phyloP scores from a whole-genome alignment of 2,113 vertebrate species.

The Trinectes maculatus region DNA sequence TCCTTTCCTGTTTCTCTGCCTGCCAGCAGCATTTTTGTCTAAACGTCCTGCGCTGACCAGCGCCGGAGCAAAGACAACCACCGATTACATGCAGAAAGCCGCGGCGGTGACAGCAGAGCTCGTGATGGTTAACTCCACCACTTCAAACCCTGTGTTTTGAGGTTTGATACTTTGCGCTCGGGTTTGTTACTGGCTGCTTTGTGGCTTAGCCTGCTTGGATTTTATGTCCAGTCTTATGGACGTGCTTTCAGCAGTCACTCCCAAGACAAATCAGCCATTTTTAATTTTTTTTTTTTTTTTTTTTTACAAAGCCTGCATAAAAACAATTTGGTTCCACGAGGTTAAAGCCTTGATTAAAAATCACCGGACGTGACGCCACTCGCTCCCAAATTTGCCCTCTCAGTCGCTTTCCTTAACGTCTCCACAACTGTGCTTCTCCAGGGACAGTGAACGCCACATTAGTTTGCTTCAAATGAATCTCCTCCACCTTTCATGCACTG shows the following conservation, averaged over 20 bases:
- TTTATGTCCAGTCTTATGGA: conserved; percentile 45
- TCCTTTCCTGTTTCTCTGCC: conserved; percentile 13
- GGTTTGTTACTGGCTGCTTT: conserved; percentile 47
- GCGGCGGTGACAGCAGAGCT: conserved; percentile 61
- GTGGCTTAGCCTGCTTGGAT: conserved; percentile 49
- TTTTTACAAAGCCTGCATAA: conserved; percentile 13
- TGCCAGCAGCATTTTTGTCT: conserved; percentile 44
- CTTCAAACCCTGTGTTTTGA: conserved; percentile 71
- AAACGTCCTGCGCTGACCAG: conserved; percentile 62
- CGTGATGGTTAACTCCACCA: conserved; percentile 60
- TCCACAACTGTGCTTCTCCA: background rate
- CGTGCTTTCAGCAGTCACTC: conserved; percentile 16
- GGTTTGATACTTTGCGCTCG: conserved; percentile 58
- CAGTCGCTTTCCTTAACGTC: conserved; percentile 12
- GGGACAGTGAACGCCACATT: conserved; percentile 42
- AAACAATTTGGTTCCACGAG: conserved; percentile 22
- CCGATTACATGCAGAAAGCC: conserved; percentile 70
- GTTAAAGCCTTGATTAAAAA: conserved; percentile 54
- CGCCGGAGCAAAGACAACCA: conserved; percentile 59
- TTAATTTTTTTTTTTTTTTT: too few species aligned
- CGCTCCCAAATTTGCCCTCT: conserved; percentile 5
- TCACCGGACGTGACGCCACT: conserved; percentile 7
- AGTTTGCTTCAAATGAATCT: conserved; percentile 41
- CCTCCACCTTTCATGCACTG: conserved; percentile 25
- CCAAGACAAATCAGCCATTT: conserved; percentile 31